Evolutionary conservation across 2,113 vertebrate species (phyloP).

Genomic region (Scophthalmus maximus): DNA sequence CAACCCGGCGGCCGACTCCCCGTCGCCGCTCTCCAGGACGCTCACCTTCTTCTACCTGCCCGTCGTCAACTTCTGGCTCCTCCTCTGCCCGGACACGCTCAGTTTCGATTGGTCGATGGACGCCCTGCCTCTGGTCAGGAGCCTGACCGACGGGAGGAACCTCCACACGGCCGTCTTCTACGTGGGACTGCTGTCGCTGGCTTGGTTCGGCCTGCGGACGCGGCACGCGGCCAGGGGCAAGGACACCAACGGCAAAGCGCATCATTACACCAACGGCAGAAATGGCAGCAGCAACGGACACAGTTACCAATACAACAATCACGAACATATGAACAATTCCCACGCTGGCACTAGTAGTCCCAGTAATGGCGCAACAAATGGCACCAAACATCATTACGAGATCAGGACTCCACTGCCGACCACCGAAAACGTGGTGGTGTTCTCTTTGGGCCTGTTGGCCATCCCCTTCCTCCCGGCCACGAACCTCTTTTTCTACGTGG

Average conservation of each 20-base stretch:
- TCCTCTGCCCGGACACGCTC: conserved; percentile 94
- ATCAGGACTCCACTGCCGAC: conserved; percentile 89
- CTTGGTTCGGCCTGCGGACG: conserved; percentile 86
- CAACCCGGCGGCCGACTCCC: conserved; percentile 95
- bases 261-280: conserved; percentile 85
- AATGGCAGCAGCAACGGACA: conserved; percentile 93
- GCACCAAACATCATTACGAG: conserved; percentile 84
- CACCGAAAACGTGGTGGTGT: conserved; percentile 91
- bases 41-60: conserved; percentile 96
- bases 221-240: conserved; percentile 66
- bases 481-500: conserved; percentile 99
- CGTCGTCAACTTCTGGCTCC: conserved; percentile 92
- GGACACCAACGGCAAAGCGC: conserved; percentile 88
- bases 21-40: conserved; percentile 87
- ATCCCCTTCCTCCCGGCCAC: conserved; percentile 96
- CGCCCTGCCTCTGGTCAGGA: conserved; percentile 92
- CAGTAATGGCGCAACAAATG: conserved; percentile 86
- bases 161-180: conserved; percentile 90
- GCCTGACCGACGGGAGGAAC: conserved; percentile 91
- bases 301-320: conserved; percentile 87
- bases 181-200: conserved; percentile 85
- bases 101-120: conserved; percentile 99
- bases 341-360: conserved; percentile 80
- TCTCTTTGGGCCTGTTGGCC: conserved; percentile 92
- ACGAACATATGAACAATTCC: conserved; percentile 83